phyloP scores from a whole-genome alignment of 2,888 invertebrate species.

The Urechis unicinctus region DNA sequence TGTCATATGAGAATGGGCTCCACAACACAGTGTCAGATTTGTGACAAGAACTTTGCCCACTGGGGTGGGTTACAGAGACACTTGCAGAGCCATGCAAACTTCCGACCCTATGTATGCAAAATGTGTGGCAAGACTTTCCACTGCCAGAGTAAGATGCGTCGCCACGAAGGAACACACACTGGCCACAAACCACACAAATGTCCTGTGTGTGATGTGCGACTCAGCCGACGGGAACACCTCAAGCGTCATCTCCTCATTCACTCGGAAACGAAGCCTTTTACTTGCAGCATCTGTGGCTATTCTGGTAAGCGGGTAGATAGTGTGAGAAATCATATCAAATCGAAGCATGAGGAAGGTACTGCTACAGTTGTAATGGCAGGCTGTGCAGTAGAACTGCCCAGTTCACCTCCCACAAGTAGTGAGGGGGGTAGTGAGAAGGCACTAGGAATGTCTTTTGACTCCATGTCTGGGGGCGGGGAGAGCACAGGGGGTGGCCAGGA shows the following conservation, averaged over 20 bases:
- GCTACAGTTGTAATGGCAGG: too few species aligned
- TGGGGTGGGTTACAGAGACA: slow-evolving; percentile 19
- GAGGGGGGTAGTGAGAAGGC: too few species aligned
- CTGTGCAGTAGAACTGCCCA: too few species aligned
- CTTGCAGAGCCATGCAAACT: slow-evolving; percentile 20
- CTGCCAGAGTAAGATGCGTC: slow-evolving; percentile 21
- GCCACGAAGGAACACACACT: slow-evolving; percentile 19
- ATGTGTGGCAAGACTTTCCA: slow-evolving; percentile 18
- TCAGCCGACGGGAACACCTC: slow-evolving; percentile 22
- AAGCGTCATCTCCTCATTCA: slow-evolving; percentile 22
- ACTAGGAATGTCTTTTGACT: too few species aligned
- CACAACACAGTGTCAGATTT: slow-evolving; percentile 10
- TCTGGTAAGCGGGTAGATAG: slow-evolving; percentile 19
- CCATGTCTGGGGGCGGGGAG: too few species aligned
- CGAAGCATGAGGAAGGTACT: slow-evolving; percentile 19
- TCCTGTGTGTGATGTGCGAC: slow-evolving; percentile 18
- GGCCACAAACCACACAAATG: slow-evolving; percentile 23
- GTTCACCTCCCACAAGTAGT: too few species aligned
- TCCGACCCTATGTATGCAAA: slow-evolving; percentile 20
- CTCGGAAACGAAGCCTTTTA: slow-evolving; percentile 19
- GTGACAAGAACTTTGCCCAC: slow-evolving; percentile 11
- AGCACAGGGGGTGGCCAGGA: too few species aligned
- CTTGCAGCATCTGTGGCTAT: slow-evolving; percentile 20
- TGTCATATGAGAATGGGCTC: slow-evolving; percentile 5
- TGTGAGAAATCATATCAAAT: slow-evolving; percentile 18